Evolutionary conservation across 2,113 vertebrate genomes (phyloP).

Genomic region (Hydrochoerus hydrochaeris): DNA sequence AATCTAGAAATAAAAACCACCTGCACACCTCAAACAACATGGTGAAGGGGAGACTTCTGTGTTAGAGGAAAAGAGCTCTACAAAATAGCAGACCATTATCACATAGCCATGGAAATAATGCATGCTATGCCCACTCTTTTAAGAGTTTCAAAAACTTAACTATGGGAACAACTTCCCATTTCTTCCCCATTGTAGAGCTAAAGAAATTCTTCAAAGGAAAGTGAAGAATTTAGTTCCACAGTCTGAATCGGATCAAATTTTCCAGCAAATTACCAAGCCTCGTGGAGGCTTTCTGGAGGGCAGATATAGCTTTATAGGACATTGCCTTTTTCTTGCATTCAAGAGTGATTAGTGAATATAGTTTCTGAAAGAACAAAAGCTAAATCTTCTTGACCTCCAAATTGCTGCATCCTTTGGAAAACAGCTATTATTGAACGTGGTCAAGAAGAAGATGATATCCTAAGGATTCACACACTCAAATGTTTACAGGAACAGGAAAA

Average conservation of each 20-base stretch:
- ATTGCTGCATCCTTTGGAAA: slow-evolving; percentile 36
- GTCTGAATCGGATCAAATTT: slow-evolving; percentile 54
- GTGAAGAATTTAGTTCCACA: slow-evolving; percentile 45
- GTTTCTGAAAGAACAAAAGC: slow-evolving; percentile 41
- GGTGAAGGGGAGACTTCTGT: not conserved
- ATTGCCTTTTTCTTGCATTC: not conserved
- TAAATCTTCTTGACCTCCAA: slow-evolving; percentile 51
- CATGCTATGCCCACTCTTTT: not conserved
- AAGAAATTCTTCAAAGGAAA: slow-evolving; percentile 45
- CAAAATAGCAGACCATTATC: not conserved
- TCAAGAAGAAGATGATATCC: not conserved
- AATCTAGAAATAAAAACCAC: not conserved
- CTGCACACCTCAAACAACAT: not conserved
- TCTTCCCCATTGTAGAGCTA: not conserved
- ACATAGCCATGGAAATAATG: not conserved
- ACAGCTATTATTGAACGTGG: not conserved
- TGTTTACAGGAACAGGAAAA: not conserved
- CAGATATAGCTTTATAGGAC: slow-evolving; percentile 7
- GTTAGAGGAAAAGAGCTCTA: not conserved
- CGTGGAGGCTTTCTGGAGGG: not conserved
- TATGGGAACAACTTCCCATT: not conserved
- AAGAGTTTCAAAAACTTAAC: slow-evolving; percentile 45
- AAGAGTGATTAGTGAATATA: slow-evolving; percentile 1
- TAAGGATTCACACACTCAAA: not conserved
- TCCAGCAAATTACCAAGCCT: not conserved